Percentiles rank a stretch among this genome's conserved stretches.
Evolutionary conservation across 2,888 invertebrate genomes (phyloP).

Genomic region (Euspilapteryx auroguttella): DNA sequence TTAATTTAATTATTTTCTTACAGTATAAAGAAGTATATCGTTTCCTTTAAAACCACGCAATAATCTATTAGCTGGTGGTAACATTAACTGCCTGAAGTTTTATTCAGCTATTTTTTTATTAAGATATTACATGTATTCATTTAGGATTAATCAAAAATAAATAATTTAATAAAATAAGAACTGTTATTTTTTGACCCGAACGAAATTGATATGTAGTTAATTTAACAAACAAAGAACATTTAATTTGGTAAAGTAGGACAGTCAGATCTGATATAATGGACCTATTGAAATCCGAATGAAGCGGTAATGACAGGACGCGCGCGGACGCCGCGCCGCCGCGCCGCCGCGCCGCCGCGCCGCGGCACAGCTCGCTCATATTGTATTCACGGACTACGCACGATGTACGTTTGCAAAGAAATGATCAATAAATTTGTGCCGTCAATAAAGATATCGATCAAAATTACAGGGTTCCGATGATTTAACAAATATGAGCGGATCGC

Average conservation of each 20-base stretch:
- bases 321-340: conserved; percentile 35
- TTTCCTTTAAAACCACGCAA: too few relatives aligned
- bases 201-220: too few relatives aligned
- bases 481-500: conserved; percentile 52
- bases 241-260: conserved; percentile 45
- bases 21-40: too few relatives aligned
- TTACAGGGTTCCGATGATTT: conserved; percentile 58
- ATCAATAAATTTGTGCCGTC: conserved; percentile 55
- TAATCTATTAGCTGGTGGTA: too few relatives aligned
- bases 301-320: conserved; percentile 39
- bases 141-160: too few relatives aligned
- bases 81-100: too few relatives aligned
- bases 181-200: too few relatives aligned
- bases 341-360: conserved; percentile 10
- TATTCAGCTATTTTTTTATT: too few relatives aligned
- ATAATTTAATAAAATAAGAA: too few relatives aligned
- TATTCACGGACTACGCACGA: conserved; percentile 37
- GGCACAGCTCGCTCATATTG: conserved; percentile 26
- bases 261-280: conserved; percentile 49
- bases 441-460: conserved; percentile 62
- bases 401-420: conserved; percentile 51
- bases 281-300: conserved; percentile 55
- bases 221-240: conserved; percentile 9
- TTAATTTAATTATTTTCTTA: too few relatives aligned
- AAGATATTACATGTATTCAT: too few relatives aligned